Percentiles rank a stretch among this genome's conserved stretches.
Conservation (phyloP, 1,140 invertebrate genomes). For the Drosophila fuyamai region DNA sequence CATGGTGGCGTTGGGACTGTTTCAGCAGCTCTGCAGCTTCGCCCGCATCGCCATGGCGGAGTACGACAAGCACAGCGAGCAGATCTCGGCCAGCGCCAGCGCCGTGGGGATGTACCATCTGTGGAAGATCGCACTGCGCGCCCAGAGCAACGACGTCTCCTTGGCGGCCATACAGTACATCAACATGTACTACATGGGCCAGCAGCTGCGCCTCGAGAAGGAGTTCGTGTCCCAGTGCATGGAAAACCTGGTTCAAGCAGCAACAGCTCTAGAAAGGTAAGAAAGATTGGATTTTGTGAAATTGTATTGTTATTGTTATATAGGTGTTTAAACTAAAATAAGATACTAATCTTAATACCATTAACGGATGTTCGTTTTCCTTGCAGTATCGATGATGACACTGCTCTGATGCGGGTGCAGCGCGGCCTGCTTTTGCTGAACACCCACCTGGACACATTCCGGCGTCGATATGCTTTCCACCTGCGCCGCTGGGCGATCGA, state of each 20-base stretch:
- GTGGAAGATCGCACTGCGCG: slow-evolving; percentile 96
- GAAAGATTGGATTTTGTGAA: not conserved
- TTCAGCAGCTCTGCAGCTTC: slow-evolving; percentile 95
- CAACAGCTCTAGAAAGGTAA: slow-evolving; percentile 88
- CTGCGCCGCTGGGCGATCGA: slow-evolving; percentile 93
- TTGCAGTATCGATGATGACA: slow-evolving; percentile 86
- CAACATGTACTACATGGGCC: slow-evolving; percentile 96
- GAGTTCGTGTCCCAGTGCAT: slow-evolving; percentile 97
- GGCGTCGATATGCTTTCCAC: slow-evolving; percentile 94
- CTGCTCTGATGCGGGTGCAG: slow-evolving; percentile 94
- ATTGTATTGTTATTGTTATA: no score
- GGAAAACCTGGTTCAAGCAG: slow-evolving; percentile 93
- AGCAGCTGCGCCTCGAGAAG: slow-evolving; percentile 94
- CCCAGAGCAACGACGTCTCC: slow-evolving; percentile 96
- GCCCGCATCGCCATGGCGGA: slow-evolving; percentile 89
- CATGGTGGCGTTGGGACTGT: slow-evolving; percentile 95
- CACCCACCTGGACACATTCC: slow-evolving; percentile 96
- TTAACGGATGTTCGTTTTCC: no score
- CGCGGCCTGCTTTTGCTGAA: slow-evolving; percentile 93
- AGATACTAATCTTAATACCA: no score
- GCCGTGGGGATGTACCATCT: slow-evolving; percentile 95
- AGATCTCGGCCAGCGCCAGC: slow-evolving; percentile 86
- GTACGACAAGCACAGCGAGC: slow-evolving; percentile 85
- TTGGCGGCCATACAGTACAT: slow-evolving; percentile 97
- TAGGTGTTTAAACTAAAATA: no score